Conservation (phyloP, 2,888 invertebrate genomes). For the Petrolisthes manimaculis region DNA sequence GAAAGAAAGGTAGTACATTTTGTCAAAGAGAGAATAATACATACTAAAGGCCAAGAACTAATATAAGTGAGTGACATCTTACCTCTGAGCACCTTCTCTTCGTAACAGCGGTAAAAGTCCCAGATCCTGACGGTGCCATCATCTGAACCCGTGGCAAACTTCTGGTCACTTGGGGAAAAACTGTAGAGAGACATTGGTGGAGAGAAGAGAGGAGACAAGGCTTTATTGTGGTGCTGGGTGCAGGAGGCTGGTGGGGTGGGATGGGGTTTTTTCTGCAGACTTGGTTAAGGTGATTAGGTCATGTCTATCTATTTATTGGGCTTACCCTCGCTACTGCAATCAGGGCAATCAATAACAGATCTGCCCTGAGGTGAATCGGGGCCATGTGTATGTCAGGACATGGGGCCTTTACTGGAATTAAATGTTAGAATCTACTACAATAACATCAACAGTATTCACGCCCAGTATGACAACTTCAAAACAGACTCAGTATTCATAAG, state of each 20-base stretch:
- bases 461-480: no score
- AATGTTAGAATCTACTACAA: no score
- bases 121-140: constrained; percentile 98
- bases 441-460: no score
- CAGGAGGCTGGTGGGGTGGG: constrained; percentile 17
- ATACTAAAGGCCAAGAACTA: neutral
- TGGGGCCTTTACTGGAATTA: no score
- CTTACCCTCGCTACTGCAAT: no score
- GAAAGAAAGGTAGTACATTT: neutral
- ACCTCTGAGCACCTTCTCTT: constrained; percentile 85
- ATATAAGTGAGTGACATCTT: constrained; percentile 15
- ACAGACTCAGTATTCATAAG: no score
- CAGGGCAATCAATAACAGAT: no score
- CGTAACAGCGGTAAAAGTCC: constrained; percentile 97
- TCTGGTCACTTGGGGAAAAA: constrained; percentile 98
- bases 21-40: neutral
- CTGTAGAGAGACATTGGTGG: constrained; percentile 73
- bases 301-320: neutral
- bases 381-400: no score
- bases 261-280: neutral
- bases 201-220: constrained; percentile 19
- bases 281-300: neutral
- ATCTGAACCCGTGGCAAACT: constrained; percentile 99
- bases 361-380: no score
- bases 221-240: constrained; percentile 28